A percentile compares a stretch with the other conserved stretches of the same genome.
Conservation (phyloP, 2,113 vertebrate species). For the Pteronura brasiliensis region DNA sequence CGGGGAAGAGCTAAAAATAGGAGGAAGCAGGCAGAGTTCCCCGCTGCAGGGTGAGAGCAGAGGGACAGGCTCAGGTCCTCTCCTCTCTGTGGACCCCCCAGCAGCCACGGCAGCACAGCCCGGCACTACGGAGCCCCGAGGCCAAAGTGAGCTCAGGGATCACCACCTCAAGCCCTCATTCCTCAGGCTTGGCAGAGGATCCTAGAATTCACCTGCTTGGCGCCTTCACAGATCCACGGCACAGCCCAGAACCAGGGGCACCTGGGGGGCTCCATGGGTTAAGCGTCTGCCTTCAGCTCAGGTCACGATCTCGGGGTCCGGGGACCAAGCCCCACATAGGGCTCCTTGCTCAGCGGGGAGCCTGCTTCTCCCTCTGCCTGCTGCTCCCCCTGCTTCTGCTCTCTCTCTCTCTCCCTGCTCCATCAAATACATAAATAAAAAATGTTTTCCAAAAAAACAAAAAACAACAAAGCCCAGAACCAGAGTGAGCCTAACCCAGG, state of each 20-base stretch:
- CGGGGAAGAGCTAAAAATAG: background rate
- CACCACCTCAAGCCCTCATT: fast-evolving
- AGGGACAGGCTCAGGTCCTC: too few relatives aligned
- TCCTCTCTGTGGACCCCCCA: background rate
- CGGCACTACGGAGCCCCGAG: fast-evolving
- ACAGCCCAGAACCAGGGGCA: background rate
- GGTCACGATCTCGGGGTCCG: too few relatives aligned
- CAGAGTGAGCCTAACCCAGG: background rate
- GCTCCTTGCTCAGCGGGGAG: too few relatives aligned
- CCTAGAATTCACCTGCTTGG: background rate
- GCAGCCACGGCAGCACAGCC: too few relatives aligned
- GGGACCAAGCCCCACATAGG: too few relatives aligned
- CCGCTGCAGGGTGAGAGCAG: background rate
- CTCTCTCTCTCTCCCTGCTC: too few relatives aligned
- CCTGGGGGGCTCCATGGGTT: too few relatives aligned
- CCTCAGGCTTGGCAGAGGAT: background rate
- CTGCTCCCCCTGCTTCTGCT: too few relatives aligned
- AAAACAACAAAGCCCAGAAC: background rate
- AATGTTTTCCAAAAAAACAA: too few relatives aligned
- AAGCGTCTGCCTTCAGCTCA: too few relatives aligned
- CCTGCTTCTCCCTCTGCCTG: too few relatives aligned
- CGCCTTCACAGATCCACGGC: background rate
- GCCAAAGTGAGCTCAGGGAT: background rate
- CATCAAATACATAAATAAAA: too few relatives aligned
- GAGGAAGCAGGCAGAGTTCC: background rate